A percentile compares a stretch with the other conserved stretches of the same genome.
phyloP scores from a whole-genome alignment of 2,888 invertebrate species.

The Pedicia rivosa region DNA sequence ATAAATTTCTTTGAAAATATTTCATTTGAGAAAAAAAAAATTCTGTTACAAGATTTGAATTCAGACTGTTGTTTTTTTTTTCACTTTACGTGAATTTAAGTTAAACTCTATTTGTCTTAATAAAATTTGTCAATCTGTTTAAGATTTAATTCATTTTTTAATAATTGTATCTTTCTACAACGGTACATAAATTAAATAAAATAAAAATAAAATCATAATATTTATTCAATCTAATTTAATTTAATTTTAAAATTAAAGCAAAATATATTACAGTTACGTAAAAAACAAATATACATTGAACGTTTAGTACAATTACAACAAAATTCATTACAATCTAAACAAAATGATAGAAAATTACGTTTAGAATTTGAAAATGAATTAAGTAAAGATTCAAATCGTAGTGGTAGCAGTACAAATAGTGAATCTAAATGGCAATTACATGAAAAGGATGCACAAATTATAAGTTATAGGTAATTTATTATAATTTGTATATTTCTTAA shows the following conservation, averaged over 20 bases:
- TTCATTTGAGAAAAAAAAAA: too few species aligned
- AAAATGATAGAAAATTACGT: constrained; percentile 67
- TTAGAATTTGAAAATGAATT: constrained; percentile 75
- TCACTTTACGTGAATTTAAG: too few species aligned
- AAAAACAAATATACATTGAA: constrained; percentile 72
- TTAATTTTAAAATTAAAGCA: background rate
- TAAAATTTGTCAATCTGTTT: too few species aligned
- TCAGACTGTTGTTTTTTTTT: too few species aligned
- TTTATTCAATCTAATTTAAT: constrained; percentile 1
- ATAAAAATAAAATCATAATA: too few species aligned
- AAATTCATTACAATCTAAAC: constrained; percentile 54
- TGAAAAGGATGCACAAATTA: constrained; percentile 54
- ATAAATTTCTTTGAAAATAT: too few species aligned
- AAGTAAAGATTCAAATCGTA: constrained; percentile 21
- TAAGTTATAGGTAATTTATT: constrained; percentile 22
- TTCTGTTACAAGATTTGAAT: too few species aligned
- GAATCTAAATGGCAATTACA: constrained; percentile 46
- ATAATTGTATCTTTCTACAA: too few species aligned
- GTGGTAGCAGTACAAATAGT: constrained; percentile 21
- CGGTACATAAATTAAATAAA: too few species aligned
- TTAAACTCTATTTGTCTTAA: too few species aligned
- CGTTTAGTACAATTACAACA: constrained; percentile 70
- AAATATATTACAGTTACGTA: constrained; percentile 43
- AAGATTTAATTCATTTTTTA: too few species aligned
- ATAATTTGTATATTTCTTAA: background rate